Conservation (phyloP, 2,797 vertebrate species). For the Peromyscus nudipes region DNA sequence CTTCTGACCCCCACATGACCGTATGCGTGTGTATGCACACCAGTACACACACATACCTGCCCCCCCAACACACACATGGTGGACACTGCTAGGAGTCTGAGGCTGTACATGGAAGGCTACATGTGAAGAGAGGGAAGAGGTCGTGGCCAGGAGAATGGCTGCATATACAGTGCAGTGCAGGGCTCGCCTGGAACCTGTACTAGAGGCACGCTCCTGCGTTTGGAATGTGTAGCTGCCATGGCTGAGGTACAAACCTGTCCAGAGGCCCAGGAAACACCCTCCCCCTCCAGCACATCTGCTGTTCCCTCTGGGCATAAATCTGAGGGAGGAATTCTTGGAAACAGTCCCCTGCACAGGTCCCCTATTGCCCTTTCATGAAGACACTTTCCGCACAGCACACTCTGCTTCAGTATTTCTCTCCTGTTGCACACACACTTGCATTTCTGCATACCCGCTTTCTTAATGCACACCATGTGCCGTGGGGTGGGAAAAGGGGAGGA, state of each 20-base stretch:
- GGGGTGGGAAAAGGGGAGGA: neutral
- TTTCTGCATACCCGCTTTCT: too few relatives aligned
- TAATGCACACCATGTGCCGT: neutral
- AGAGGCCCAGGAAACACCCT: neutral
- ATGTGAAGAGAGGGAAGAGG: neutral
- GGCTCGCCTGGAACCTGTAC: neutral
- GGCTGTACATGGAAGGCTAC: neutral
- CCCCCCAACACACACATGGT: neutral
- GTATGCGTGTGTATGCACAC: neutral
- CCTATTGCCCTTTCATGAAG: neutral
- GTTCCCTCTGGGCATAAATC: neutral
- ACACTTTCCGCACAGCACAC: neutral
- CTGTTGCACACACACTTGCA: neutral
- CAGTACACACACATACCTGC: neutral
- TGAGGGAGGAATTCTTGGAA: neutral
- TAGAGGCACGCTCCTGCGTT: neutral
- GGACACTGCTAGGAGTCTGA: neutral
- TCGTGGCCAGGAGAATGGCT: neutral
- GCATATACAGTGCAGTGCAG: neutral
- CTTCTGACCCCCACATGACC: neutral
- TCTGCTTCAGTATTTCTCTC: neutral
- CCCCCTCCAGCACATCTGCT: neutral
- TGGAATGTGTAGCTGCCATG: rapidly evolving
- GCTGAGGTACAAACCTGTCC: neutral
- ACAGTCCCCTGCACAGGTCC: neutral